Evolutionary conservation across 2,888 invertebrate genomes (phyloP), one percentile per base, ranked within the genome.

Genomic region (Azorinus chamasolen): DNA sequence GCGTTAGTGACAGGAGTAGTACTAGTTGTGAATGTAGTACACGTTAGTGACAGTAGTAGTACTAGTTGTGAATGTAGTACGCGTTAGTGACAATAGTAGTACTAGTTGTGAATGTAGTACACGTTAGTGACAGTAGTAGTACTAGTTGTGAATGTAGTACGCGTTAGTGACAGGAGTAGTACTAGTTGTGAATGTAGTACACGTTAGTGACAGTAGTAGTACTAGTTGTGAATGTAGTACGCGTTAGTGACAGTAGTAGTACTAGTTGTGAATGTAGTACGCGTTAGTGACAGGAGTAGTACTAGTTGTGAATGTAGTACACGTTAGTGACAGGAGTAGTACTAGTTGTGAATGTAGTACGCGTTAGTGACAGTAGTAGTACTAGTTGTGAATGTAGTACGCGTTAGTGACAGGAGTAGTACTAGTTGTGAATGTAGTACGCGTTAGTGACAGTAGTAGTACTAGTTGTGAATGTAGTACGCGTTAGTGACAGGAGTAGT

Each of bases 71-170:
- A 27, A 25, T 27, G 53, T 53, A 24, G 53, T 53, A n/a, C n/a
- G n/a, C n/a, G n/a, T n/a, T n/a, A n/a, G n/a, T n/a, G n/a, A n/a
- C n/a, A n/a, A n/a, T n/a, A 53, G 53, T 53, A 53, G 53, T 53
- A 53, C 3, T 25, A 25, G 22, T 53, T 16, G 53, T 53, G n/a
- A n/a, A n/a, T n/a, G n/a, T n/a, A n/a, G n/a, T n/a, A n/a, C n/a
- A n/a, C n/a, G n/a, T n/a, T n/a, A 53, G 53, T 53, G 25, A 27
- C 27, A 53, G 53, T 53, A 53, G 53, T 53, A 53, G 53, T 25
- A 53, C 27, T 27, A 53, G 27, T 53, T 16, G 53, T 53, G n/a
- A n/a, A n/a, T n/a, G n/a, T n/a, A n/a, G n/a, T n/a, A n/a, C n/a
- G n/a, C n/a, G n/a, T n/a, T n/a, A 53, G 53, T 53, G 18, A 18